These are phyloP conservation scores for Patella ulyssiponensis DNA, from an alignment of 2,888 invertebrate genomes.

Conservation along the genomic window DNA sequence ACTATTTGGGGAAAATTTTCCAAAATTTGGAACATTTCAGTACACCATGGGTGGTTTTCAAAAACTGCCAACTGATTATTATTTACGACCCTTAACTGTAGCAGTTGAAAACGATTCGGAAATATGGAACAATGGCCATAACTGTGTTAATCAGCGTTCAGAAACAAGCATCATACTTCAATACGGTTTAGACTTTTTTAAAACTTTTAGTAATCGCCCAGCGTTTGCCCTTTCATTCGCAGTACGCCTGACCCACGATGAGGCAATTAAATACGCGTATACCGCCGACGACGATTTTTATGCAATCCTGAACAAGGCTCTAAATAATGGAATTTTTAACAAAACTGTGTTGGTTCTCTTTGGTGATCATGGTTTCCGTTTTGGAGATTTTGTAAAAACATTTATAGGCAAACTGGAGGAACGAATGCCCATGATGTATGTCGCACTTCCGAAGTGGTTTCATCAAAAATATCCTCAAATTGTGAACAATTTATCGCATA, in stretches of 20 bases:
- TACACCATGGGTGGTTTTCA: constrained; percentile 82
- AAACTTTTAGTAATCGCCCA: constrained; percentile 76
- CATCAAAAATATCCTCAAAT: constrained; percentile 77
- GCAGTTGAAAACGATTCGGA: constrained; percentile 72
- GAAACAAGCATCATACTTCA: not conserved
- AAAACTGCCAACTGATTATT: constrained; percentile 86
- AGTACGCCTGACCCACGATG: constrained; percentile 87
- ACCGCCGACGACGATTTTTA: constrained; percentile 80
- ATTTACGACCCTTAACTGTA: constrained; percentile 82
- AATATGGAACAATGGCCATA: constrained; percentile 31
- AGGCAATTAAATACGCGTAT: constrained; percentile 77
- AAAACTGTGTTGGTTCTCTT: constrained; percentile 71
- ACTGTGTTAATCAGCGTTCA: not conserved
- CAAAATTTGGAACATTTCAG: constrained; percentile 84
- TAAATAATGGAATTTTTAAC: constrained; percentile 58
- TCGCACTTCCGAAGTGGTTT: constrained; percentile 83
- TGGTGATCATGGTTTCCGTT: constrained; percentile 92
- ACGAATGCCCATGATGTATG: constrained; percentile 84
- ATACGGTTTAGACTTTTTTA: constrained; percentile 74
- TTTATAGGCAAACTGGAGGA: constrained; percentile 86
- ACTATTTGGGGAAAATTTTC: constrained; percentile 86
- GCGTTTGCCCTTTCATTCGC: constrained; percentile 90
- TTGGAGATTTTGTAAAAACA: constrained; percentile 87
- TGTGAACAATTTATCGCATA: constrained; percentile 78
- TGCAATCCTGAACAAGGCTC: constrained; percentile 75